Conservation (phyloP, 2,888 invertebrate genomes). For the Rotaria magnacalcarata region DNA sequence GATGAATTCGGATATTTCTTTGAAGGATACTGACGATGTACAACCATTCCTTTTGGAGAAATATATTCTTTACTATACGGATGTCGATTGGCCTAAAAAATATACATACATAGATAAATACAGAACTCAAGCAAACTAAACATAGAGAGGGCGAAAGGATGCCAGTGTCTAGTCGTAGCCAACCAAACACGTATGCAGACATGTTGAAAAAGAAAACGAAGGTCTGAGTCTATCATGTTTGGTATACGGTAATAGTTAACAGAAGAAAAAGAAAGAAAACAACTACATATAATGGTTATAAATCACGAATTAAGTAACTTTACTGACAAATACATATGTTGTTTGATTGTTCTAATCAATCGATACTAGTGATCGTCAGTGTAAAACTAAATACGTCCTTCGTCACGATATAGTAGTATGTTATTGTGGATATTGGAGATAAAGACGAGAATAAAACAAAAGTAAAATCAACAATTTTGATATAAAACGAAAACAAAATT, state of each 20-base stretch:
- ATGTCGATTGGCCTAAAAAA: constrained; percentile 7
- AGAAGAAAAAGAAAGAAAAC: neutral
- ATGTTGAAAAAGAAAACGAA: neutral
- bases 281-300: neutral
- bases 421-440: neutral
- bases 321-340: neutral
- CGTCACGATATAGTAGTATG: neutral
- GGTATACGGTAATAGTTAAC: neutral
- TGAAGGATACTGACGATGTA: neutral
- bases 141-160: neutral
- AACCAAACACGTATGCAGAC: neutral
- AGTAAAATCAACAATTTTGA: neutral
- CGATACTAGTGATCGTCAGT: neutral
- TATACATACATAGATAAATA: constrained; percentile 4
- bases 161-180: neutral
- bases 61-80: neutral
- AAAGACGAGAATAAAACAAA: neutral
- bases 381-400: neutral
- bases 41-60: neutral
- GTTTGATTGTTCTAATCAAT: neutral
- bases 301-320: neutral
- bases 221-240: neutral
- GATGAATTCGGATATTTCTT: neutral
- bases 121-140: neutral
- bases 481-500: neutral